Conservation (phyloP, 37 sponge, comb jelly and placozoan species). For the Spongilla lacustris region DNA sequence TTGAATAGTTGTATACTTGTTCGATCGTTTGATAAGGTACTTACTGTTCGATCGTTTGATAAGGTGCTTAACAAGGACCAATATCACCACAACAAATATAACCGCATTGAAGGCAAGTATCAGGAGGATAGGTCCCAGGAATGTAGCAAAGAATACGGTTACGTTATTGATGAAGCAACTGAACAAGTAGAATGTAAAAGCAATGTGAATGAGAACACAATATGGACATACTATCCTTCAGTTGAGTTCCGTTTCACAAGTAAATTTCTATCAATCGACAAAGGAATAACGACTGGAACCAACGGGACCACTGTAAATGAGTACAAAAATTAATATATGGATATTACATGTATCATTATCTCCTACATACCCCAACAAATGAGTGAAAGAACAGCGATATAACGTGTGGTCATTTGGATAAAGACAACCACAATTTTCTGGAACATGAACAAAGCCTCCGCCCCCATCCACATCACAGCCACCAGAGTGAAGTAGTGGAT, state of each 20-base stretch:
- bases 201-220: too few species aligned
- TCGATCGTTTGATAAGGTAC: too few species aligned
- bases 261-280: background rate
- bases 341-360: background rate
- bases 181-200: too few species aligned
- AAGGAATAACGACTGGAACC: conserved; percentile 10
- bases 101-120: too few species aligned
- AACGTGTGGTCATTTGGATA: conserved; percentile 18
- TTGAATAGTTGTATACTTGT: too few species aligned
- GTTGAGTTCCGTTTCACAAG: background rate
- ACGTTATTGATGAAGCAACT: too few species aligned
- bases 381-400: conserved; percentile 20
- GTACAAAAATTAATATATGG: background rate
- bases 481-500: conserved; percentile 57
- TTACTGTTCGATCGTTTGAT: too few species aligned
- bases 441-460: conserved; percentile 29
- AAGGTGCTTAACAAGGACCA: too few species aligned
- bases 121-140: too few species aligned
- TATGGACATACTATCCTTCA: background rate
- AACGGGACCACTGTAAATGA: conserved; percentile 26
- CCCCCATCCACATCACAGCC: conserved; percentile 32
- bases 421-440: conserved; percentile 45
- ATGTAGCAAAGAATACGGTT: too few species aligned
- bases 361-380: conserved; percentile 58
- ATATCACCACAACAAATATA: too few species aligned